These are phyloP conservation scores for Tauraco hartlaubi DNA, from an alignment of 2,797 vertebrate species.

Conservation along the genomic window DNA sequence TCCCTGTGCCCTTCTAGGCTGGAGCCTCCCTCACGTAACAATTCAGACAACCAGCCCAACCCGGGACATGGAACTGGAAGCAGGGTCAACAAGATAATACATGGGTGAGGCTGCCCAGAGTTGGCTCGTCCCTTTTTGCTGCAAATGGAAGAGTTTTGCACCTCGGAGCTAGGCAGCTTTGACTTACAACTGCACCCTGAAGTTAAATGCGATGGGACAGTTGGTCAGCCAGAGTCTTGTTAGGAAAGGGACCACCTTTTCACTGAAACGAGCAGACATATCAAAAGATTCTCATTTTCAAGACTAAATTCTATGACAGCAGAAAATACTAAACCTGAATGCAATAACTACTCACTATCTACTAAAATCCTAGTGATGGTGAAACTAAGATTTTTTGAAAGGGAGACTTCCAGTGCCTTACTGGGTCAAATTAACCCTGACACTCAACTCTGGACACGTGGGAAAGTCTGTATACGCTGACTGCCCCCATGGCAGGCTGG, in stretches of 20 bases:
- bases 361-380: not conserved
- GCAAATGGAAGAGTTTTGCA: not conserved
- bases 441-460: not conserved
- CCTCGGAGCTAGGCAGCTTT: not conserved
- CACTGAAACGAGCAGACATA: not conserved
- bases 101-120: not conserved
- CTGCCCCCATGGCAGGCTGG: accelerated
- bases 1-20: not conserved
- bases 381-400: not conserved
- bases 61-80: not conserved
- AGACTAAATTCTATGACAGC: not conserved
- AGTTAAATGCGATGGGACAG: not conserved
- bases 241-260: not conserved
- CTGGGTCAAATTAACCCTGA: not conserved
- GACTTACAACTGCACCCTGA: not conserved
- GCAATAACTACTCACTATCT: not conserved
- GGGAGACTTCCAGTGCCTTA: not conserved
- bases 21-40: not conserved
- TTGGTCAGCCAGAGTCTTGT: not conserved
- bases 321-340: not conserved
- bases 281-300: not conserved
- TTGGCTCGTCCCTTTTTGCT: accelerated
- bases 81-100: not conserved
- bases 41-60: not conserved
- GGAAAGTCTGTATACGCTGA: not conserved